Evolutionary conservation across 1,140 invertebrate genomes (phyloP).

Genomic region (Drosophila hydei): DNA sequence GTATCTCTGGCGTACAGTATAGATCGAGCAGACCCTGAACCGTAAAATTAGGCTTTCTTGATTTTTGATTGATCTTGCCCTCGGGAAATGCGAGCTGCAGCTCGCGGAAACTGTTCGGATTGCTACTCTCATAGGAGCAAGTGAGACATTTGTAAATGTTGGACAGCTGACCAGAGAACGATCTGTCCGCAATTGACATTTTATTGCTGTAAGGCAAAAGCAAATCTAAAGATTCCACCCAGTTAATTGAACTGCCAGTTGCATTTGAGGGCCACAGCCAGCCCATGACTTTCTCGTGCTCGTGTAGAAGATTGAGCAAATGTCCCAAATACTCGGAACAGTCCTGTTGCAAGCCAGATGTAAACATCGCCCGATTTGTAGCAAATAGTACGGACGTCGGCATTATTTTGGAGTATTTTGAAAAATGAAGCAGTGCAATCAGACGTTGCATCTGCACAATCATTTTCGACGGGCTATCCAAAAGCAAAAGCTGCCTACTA

Average conservation of each 20-base stretch:
- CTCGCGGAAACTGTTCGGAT: constrained; percentile 90
- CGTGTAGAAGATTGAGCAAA: not conserved
- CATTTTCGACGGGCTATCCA: not conserved
- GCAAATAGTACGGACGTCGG: not conserved
- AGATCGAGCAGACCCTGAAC: constrained; percentile 89
- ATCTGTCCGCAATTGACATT: constrained; percentile 85
- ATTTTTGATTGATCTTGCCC: constrained; percentile 77
- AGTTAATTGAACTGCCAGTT: too few relatives aligned
- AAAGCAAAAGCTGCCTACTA: too few relatives aligned
- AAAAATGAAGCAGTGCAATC: not conserved
- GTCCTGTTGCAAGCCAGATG: not conserved
- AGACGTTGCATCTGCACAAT: not conserved
- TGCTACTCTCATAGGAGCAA: constrained; percentile 88
- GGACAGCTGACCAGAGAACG: constrained; percentile 89
- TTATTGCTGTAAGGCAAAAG: not conserved
- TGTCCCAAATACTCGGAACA: not conserved
- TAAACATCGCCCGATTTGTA: not conserved
- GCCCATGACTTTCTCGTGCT: not conserved
- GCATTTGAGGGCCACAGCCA: not conserved
- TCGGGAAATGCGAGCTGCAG: constrained; percentile 91
- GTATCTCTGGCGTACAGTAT: constrained; percentile 89
- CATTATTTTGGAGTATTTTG: not conserved
- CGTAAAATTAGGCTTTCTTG: constrained; percentile 83
- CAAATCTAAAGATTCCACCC: not conserved
- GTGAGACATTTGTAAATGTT: constrained; percentile 88